Percentiles rank a stretch among this genome's conserved stretches.
These are phyloP conservation scores for Montipora capricornis DNA, from an alignment of 64 coral and sea anemone species.

Conservation along the genomic window DNA sequence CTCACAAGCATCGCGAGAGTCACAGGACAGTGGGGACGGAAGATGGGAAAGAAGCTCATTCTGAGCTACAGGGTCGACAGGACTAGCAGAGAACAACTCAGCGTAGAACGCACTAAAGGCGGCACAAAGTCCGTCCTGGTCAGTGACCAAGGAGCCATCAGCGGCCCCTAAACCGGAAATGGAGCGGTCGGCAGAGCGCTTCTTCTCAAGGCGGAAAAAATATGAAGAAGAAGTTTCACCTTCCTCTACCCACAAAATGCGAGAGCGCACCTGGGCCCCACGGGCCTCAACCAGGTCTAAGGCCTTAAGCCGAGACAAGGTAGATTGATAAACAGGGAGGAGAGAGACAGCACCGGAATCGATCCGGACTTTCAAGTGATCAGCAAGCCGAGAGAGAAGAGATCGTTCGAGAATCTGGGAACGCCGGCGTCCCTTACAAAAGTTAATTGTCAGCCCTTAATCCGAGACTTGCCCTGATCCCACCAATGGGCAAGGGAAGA, in stretches of 20 bases:
- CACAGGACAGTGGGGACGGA: no score
- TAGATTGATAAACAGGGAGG: not conserved
- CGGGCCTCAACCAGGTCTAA: not conserved
- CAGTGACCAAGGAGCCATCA: not conserved
- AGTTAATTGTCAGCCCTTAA: not conserved
- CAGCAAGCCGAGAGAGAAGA: not conserved
- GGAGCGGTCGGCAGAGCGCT: not conserved
- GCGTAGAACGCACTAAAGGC: not conserved
- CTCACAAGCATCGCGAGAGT: no score
- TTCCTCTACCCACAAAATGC: slow-evolving; percentile 29
- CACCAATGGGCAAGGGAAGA: not conserved
- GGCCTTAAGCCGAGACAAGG: not conserved
- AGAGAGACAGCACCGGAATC: not conserved
- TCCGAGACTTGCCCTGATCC: not conserved
- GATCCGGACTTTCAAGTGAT: not conserved
- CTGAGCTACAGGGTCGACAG: not conserved
- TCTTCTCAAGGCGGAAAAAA: not conserved
- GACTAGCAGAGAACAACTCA: not conserved
- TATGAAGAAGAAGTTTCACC: not conserved
- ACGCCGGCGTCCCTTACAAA: not conserved
- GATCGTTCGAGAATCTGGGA: not conserved
- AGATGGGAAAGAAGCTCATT: no score
- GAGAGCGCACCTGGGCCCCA: not conserved
- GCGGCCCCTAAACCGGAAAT: not conserved
- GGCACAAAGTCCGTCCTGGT: not conserved